Base-by-base conservation (phyloP, 2,888 invertebrate species). In the Cylloceria caligata region DNA sequence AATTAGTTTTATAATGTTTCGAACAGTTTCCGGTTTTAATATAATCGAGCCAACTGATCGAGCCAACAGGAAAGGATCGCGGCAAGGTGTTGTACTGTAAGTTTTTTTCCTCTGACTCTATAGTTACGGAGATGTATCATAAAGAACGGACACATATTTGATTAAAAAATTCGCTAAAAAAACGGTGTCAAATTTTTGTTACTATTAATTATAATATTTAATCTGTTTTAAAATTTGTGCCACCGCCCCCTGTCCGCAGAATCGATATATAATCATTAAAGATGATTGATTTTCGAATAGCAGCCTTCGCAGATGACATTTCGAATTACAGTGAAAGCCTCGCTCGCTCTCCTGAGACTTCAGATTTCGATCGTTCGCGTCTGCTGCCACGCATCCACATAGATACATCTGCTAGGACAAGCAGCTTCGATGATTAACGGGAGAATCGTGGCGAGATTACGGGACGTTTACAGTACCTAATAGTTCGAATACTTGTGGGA, bases 371-470 rank as follows among this genome's bases (percentile, higher is more conserved):
- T 73, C 45, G n/a, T 45, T 27, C 21, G 71, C 36, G 39, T 42
- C 7, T 42, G 42, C 27, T 21, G 19, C n/a, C 39, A 71, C 27
- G 21, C 52, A 34, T 49, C 16, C 71, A 4, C n/a, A 42, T 30
- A n/a, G 21, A 62, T 62, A 21, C 36, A 21, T n/a, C 47, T 6
- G 13, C 34, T 34, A 16, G 34, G 47, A 34, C 21, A 19, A 49
- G 47, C 34, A 19, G 30, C 6, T 7, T 16, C 36, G 72, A 72
- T 72, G 72, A 72, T 72, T 72, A 72, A 72, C 72, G 72, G 72
- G 60, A 34, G 60, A 72, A 60, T 49, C 62, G 47, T 21, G 47
- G 47, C 60, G 60, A 62, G 60, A 72, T 72, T 47, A 62, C 62
- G 62, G 47, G n/a, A 62, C 45, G 72, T 72, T 16, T 11, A 30